Conservation (phyloP, 2,113 vertebrate species). For the Cyanoliseus patagonus region DNA sequence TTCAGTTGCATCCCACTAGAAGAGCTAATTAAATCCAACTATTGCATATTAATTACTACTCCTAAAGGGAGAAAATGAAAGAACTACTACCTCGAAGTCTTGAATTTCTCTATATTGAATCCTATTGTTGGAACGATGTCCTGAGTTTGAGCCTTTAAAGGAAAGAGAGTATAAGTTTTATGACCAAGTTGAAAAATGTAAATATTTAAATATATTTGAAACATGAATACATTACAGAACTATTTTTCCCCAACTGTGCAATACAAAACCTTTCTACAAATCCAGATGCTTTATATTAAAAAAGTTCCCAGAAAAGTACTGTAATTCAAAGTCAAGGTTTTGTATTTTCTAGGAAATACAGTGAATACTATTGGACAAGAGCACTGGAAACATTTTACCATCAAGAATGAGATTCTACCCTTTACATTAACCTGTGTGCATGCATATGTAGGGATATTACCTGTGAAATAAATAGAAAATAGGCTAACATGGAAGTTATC, state of each 20-base stretch:
- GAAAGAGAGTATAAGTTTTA: conserved; percentile 13
- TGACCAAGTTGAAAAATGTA: background rate
- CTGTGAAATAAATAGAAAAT: background rate
- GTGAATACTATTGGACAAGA: background rate
- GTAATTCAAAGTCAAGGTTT: background rate
- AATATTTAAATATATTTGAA: background rate
- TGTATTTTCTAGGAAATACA: background rate
- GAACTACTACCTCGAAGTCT: conserved; percentile 90
- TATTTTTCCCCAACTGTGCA: background rate
- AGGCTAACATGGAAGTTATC: background rate
- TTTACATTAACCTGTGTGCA: background rate
- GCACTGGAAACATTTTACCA: background rate
- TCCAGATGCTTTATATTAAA: background rate
- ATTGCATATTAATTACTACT: background rate
- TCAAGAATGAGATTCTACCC: background rate
- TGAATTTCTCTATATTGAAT: conserved; percentile 99
- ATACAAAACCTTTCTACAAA: background rate
- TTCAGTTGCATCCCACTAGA: background rate
- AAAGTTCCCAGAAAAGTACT: background rate
- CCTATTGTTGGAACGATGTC: conserved; percentile 98
- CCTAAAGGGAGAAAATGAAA: background rate
- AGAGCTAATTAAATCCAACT: background rate
- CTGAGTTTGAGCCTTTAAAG: conserved; percentile 89
- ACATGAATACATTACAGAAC: background rate
- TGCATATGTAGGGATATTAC: background rate